Evolutionary conservation across 2,888 invertebrate species (phyloP).

Genomic region (Petrophora chlorosata): DNA sequence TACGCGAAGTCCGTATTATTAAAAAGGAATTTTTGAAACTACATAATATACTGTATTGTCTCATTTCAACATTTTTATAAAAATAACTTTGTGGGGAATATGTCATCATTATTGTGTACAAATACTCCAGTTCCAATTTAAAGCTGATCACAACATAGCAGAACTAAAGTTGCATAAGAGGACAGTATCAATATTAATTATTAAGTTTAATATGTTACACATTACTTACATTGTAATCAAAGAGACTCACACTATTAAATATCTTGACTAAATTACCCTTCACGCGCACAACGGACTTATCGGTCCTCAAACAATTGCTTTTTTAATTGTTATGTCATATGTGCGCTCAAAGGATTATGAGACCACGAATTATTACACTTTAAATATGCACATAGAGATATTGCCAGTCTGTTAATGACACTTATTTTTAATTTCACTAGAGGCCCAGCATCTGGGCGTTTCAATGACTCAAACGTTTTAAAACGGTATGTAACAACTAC

Average conservation of each 20-base stretch:
- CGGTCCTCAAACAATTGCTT: too few relatives aligned
- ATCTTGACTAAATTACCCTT: constrained; percentile 83
- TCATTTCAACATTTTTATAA: constrained; percentile 77
- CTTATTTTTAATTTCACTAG: constrained; percentile 82
- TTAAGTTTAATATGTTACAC: constrained; percentile 75
- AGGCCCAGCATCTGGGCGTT: constrained; percentile 76
- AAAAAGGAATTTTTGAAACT: constrained; percentile 65
- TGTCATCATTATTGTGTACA: constrained; percentile 74
- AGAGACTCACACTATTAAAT: constrained; percentile 83
- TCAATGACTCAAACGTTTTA: constrained; percentile 80
- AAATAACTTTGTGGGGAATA: constrained; percentile 79
- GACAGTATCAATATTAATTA: constrained; percentile 73
- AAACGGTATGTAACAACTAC: constrained; percentile 81
- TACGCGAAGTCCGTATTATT: constrained; percentile 55
- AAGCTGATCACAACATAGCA: constrained; percentile 82
- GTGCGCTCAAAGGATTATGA: too few relatives aligned
- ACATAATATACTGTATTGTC: constrained; percentile 79
- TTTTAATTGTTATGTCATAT: too few relatives aligned
- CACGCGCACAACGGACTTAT: too few relatives aligned
- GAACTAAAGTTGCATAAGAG: constrained; percentile 79
- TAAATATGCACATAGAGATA: constrained; percentile 82
- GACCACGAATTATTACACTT: constrained; percentile 79
- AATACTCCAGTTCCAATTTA: constrained; percentile 78
- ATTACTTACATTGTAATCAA: constrained; percentile 74
- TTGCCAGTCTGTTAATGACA: constrained; percentile 82